Base-by-base conservation (phyloP, 2,797 vertebrate species). In the Smutsia gigantea region DNA sequence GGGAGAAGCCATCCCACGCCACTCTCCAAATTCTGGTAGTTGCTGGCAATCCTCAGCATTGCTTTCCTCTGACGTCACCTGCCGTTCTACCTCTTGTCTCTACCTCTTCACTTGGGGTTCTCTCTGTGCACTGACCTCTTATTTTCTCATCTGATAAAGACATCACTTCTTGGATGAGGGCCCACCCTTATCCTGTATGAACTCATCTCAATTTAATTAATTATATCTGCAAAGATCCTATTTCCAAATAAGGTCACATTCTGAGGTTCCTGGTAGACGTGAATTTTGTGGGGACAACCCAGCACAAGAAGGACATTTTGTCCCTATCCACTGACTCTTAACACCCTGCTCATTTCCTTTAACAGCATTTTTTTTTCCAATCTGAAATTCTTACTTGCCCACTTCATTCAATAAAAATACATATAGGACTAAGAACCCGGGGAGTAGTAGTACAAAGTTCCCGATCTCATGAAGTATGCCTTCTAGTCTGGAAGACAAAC, bases 1-100 rank as follows among this genome's bases (percentile, higher is more conserved):
- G 1, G 18, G 10, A 51, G 66, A 14, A 23, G 31, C 12, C 1
- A 0, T 34, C 17, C 18, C 4, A 0, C 0, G 13, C 7, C 0
- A n/a, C 57, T 29, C 5, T 15, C 18, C 5, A 10, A 34, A 29
- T 27, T 37, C 64, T 12, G 49, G 9, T 11, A 8, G 39, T n/a
- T 37, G 14, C 23, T 31, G 13, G 27, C 13, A 0, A 3, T 64
- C 57, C 83, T n/a, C 1, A 9, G 34, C 1, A 4, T 68, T 18
- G 0, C 7, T 8, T 59, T 31, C 21, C 34, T 69, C 37, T 1
- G 19, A 1, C 9, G 0, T 84, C 53, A 12, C 39, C 1, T 5
- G 53, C 21, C 5, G 0, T 7, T 51, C 75, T 55, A 4, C 39
- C 49, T 23, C 42, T 4, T 72, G n/a, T 31, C 64, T 92, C 39